phyloP scores from a whole-genome alignment of 2,797 vertebrate genomes.

The Xiphophorus birchmanni region DNA sequence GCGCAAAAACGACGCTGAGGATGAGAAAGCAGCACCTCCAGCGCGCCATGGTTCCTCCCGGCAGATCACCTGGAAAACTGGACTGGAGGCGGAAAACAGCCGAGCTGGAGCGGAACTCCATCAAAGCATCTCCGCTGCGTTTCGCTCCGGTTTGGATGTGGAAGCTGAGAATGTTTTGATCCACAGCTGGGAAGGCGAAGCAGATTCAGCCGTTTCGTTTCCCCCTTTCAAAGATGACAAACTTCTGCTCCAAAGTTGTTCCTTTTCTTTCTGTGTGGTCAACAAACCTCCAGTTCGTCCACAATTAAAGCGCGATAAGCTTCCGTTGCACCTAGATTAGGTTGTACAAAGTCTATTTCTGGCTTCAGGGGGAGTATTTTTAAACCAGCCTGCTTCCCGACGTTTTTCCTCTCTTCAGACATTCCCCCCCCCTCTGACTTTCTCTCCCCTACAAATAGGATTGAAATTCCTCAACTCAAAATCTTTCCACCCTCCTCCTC shows the following conservation, averaged over 20 bases:
- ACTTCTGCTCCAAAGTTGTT: background rate
- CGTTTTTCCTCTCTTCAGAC: conserved; percentile 33
- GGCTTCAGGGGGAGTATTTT: conserved; percentile 36
- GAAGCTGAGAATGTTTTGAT: conserved; percentile 14
- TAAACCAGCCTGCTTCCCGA: conserved; percentile 31
- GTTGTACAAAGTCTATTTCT: conserved; percentile 41
- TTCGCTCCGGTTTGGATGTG: background rate
- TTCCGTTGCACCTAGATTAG: background rate
- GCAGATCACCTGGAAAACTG: conserved; percentile 10
- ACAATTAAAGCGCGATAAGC: conserved; percentile 5
- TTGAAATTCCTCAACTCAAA: conserved; percentile 82
- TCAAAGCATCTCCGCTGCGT: conserved; percentile 67
- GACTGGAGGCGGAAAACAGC: conserved; percentile 9
- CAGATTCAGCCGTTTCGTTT: conserved; percentile 46
- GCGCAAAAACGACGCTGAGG: conserved; percentile 1
- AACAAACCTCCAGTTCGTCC: background rate
- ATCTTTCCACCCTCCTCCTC: conserved; percentile 69
- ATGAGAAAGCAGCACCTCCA: conserved; percentile 15
- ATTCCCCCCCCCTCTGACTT: conserved; percentile 36
- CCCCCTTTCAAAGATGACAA: conserved; percentile 5
- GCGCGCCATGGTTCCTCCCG: conserved; percentile 36
- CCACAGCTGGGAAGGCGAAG: conserved; percentile 24
- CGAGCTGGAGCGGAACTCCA: conserved; percentile 45
- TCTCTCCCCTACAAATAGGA: conserved; percentile 67
- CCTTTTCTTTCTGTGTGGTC: background rate